phyloP scores from a whole-genome alignment of 2,113 vertebrate genomes.

The Corapipo altera region DNA sequence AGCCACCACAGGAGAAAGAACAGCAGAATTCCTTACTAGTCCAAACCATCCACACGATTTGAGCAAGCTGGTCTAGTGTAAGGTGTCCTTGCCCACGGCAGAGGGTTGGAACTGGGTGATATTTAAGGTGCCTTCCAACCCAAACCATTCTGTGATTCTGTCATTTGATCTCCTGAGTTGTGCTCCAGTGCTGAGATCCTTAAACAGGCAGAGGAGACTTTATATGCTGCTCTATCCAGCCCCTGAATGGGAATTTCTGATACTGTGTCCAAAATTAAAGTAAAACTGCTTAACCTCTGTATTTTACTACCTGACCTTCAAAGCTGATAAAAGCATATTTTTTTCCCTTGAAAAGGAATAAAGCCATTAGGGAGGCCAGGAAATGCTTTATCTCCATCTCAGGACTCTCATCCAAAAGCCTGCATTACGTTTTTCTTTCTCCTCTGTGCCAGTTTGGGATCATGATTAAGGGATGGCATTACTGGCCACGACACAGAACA shows the following conservation, averaged over 20 bases:
- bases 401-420: constrained; percentile 3
- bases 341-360: constrained; percentile 1
- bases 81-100: background rate
- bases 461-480: background rate
- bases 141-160: background rate
- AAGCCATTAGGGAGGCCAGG: constrained; percentile 11
- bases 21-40: background rate
- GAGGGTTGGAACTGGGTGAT: background rate
- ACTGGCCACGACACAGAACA: background rate
- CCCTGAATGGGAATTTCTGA: background rate
- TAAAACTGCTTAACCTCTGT: constrained; percentile 34
- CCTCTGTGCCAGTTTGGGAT: background rate
- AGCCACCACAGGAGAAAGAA: background rate
- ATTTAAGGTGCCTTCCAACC: background rate
- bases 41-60: background rate
- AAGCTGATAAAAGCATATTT: constrained; percentile 44
- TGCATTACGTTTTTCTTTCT: background rate
- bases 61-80: background rate
- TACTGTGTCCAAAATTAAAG: constrained; percentile 14
- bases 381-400: constrained; percentile 41
- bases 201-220: background rate
- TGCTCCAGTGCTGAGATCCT: background rate
- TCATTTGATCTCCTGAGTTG: background rate
- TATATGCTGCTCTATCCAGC: background rate
- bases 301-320: constrained; percentile 19